Evolutionary conservation across 2,113 vertebrate species (phyloP).

Genomic region (Gallinago media): DNA sequence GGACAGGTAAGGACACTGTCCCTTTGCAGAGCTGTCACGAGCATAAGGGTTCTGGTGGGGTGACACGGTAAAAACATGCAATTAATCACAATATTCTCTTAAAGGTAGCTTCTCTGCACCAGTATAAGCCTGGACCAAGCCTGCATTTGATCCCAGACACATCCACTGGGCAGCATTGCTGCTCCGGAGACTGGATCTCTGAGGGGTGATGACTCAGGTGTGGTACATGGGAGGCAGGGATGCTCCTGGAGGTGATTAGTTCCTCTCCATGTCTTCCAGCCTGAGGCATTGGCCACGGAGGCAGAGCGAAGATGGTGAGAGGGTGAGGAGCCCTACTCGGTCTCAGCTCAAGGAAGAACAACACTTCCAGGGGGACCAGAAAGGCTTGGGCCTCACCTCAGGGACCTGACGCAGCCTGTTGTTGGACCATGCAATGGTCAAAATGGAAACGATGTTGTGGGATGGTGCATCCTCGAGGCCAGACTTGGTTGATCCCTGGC

Average conservation of each 20-base stretch:
- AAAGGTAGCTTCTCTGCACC: neutral
- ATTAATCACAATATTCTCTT: neutral
- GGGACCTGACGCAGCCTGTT: neutral
- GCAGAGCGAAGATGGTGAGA: neutral
- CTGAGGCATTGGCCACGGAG: neutral
- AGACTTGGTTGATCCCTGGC: fast-evolving
- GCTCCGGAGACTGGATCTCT: neutral
- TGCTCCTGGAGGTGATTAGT: neutral
- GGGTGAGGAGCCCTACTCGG: neutral
- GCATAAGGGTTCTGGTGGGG: neutral
- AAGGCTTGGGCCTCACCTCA: fast-evolving
- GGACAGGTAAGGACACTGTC: neutral
- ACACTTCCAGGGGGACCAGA: neutral
- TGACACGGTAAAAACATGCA: neutral
- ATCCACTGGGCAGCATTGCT: neutral
- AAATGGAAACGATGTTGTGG: neutral
- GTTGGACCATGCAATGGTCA: fast-evolving
- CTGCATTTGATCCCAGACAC: neutral
- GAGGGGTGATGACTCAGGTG: neutral
- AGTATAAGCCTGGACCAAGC: neutral
- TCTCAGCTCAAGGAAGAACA: neutral
- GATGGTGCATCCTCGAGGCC: neutral
- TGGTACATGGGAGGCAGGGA: neutral
- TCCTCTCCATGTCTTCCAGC: neutral
- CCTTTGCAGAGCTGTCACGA: neutral